A percentile compares a stretch with the other conserved stretches of the same genome.
phyloP scores from a whole-genome alignment of 2,113 vertebrate genomes.

The Sapajus apella region DNA sequence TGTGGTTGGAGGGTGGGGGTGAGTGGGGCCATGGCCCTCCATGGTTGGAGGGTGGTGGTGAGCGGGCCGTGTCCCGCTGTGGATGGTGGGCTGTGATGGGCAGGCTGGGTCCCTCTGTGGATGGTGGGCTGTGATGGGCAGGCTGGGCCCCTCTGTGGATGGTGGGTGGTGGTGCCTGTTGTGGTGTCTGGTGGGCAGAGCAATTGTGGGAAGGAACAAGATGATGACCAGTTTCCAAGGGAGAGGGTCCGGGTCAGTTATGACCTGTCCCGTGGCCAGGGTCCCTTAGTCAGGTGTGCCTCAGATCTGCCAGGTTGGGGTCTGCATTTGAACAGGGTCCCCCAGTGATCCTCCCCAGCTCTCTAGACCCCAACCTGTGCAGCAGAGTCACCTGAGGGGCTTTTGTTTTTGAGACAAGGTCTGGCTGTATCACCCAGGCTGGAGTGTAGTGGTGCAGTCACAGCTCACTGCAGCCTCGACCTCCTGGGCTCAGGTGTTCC shows the following conservation, averaged over 20 bases:
- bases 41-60: not conserved
- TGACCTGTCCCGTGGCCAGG: not conserved
- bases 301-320: not conserved
- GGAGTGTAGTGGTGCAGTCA: no score
- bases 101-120: no score
- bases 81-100: no score
- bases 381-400: not conserved
- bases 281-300: not conserved
- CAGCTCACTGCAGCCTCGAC: no score
- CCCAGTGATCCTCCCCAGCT: not conserved
- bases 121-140: no score
- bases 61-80: no score
- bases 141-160: accelerated
- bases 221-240: not conserved
- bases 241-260: not conserved
- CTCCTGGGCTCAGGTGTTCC: no score
- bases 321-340: not conserved
- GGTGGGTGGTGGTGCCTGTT: not conserved
- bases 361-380: not conserved
- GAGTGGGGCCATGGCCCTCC: accelerated
- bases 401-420: no score
- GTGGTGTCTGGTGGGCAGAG: not conserved
- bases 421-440: no score
- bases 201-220: not conserved
- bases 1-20: no score